Base-by-base conservation (phyloP, 1,140 invertebrate species). In the Samia ricini region DNA sequence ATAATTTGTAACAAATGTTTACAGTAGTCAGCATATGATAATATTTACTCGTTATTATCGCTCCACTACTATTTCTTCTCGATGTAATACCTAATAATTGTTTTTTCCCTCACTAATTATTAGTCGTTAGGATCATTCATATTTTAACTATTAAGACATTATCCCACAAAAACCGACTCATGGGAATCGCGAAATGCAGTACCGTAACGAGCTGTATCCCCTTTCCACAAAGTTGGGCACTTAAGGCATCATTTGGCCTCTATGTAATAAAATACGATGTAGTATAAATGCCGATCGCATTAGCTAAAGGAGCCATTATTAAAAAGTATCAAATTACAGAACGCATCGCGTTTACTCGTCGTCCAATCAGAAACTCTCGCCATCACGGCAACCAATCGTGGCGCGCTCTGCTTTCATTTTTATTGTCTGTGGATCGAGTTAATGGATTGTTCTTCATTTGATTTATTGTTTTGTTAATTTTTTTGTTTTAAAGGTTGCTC, bases 261-360 rank as follows among this genome's bases (percentile, higher is more conserved):
- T 74, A 85, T 81, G 85, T 89, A 89, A 88, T 88, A 89, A 88
- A 88, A 89, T 88, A 88, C 82, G 76, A 75, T 79, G 73, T 81
- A 77, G 81, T 85, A 87, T 84, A 83, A 82, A 83, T 83, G 74
- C 69, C 79, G 82, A 87, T 86, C 85, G 81, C 83, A 89, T 89
- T 88, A 89, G 83, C 83, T 75, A 82, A 84, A 89, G 83, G 76
- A 86, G 82, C 87, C 85, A 89, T 89, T 89, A 89, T 89, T 89
- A 89, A 89, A 89, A 89, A 89, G 85, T 89, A 89, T 89, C 87
- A 75, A 75, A 76, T 89, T 89, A 81, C 87, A 19, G 79, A 85
- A 85, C 81, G 83, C 73, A 77, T 61, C 74, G 73, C 64, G 74
- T 61, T 64, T 58, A 56, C 71, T 62, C 69, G 72, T 33, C 73